Conservation (phyloP, 2,888 invertebrate species). For the Beris morrisii region DNA sequence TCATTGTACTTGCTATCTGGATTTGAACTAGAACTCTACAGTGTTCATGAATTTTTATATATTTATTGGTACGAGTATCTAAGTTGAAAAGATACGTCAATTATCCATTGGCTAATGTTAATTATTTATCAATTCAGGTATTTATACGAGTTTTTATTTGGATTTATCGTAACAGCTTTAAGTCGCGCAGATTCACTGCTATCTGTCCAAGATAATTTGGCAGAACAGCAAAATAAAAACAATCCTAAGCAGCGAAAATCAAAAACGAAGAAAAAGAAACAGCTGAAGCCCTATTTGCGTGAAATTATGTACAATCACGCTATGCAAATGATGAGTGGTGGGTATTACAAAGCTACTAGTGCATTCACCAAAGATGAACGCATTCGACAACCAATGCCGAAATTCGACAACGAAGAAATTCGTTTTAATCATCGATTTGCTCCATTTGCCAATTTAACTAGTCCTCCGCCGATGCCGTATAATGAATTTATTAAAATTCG, state of each 20-base stretch:
- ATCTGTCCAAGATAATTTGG: constrained; percentile 70
- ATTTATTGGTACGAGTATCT: constrained; percentile 76
- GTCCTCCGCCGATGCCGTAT: constrained; percentile 91
- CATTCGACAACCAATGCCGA: constrained; percentile 78
- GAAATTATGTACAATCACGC: constrained; percentile 91
- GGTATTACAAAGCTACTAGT: constrained; percentile 91
- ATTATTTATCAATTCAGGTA: constrained; percentile 61
- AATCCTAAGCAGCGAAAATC: constrained; percentile 54
- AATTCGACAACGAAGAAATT: constrained; percentile 92
- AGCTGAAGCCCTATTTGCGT: constrained; percentile 75
- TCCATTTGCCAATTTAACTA: constrained; percentile 81
- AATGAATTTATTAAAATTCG: constrained; percentile 81
- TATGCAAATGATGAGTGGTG: constrained; percentile 91
- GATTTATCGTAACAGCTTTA: constrained; percentile 89
- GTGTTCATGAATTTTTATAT: constrained; percentile 94
- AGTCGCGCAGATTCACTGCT: constrained; percentile 85
- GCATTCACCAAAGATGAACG: constrained; percentile 88
- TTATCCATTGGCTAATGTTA: not conserved
- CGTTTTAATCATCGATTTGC: constrained; percentile 93
- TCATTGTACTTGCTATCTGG: constrained; percentile 91
- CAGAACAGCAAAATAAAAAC: constrained; percentile 52
- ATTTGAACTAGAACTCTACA: constrained; percentile 93
- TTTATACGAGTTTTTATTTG: constrained; percentile 90
- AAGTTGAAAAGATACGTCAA: no score
- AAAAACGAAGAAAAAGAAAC: constrained; percentile 58